phyloP scores from a whole-genome alignment of 2,797 vertebrate species.

The Pachyuromys duprasi region DNA sequence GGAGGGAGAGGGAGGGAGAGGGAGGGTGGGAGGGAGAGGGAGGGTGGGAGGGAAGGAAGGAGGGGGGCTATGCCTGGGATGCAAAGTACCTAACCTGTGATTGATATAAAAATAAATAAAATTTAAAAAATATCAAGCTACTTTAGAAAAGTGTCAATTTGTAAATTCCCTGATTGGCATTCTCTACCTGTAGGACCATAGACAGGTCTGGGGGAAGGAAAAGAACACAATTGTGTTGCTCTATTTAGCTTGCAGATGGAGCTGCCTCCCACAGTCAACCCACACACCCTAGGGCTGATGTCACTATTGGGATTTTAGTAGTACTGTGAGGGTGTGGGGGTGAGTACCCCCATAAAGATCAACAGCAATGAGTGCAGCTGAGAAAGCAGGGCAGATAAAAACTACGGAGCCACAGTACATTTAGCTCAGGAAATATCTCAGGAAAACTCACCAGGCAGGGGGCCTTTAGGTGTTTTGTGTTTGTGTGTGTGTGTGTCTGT shows the following conservation, averaged over 20 bases:
- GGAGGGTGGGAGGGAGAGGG: no score
- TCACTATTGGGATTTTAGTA: conserved; percentile 5
- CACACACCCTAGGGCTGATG: conserved; percentile 23
- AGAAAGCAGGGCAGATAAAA: not conserved
- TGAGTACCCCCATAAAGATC: not conserved
- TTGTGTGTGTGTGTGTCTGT: no score
- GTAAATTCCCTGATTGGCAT: conserved; percentile 55
- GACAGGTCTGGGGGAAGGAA: not conserved
- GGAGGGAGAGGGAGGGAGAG: no score
- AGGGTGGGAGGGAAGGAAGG: no score
- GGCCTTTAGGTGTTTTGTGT: not conserved
- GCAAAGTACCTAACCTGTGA: no score
- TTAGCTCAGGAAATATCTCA: not conserved
- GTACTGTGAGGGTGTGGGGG: not conserved
- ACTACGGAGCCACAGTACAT: not conserved
- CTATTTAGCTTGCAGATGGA: conserved; percentile 69
- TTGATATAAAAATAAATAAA: no score
- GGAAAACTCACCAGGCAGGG: not conserved
- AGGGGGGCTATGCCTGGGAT: no score
- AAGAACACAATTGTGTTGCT: conserved; percentile 39
- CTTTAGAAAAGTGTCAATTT: conserved; percentile 36
- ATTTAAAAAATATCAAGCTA: conserved; percentile 56
- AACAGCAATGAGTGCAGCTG: not conserved
- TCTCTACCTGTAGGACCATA: conserved; percentile 50
- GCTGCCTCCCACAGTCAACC: conserved; percentile 42